Conservation (phyloP, 2,888 invertebrate species). For the Pogonocherus hispidulus region DNA sequence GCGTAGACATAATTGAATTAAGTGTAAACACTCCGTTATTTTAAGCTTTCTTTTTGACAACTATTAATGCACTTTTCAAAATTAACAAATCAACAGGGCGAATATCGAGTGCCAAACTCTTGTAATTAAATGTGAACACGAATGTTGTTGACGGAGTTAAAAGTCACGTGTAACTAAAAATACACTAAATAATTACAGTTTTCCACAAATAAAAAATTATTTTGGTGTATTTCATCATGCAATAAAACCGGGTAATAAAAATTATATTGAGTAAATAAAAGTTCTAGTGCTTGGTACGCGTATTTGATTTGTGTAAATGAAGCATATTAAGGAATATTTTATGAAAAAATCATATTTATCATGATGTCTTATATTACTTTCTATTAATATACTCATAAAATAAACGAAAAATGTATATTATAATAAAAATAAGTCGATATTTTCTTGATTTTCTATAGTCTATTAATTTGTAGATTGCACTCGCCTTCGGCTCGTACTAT, state of each 20-base stretch:
- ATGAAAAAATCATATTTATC: too few species aligned
- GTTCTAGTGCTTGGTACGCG: not conserved
- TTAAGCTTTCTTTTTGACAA: conserved; percentile 11
- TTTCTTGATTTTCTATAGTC: too few species aligned
- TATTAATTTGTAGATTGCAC: too few species aligned
- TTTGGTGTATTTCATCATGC: conserved; percentile 5
- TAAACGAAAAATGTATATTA: too few species aligned
- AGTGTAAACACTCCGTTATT: not conserved
- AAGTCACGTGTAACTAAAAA: conserved; percentile 13
- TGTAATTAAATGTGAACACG: not conserved
- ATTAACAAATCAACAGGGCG: conserved; percentile 11
- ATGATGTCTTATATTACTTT: too few species aligned
- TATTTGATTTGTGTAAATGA: not conserved
- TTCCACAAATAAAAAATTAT: conserved; percentile 1
- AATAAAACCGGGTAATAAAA: not conserved
- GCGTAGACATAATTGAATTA: not conserved
- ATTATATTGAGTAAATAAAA: not conserved
- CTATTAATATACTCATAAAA: too few species aligned
- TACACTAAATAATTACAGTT: conserved; percentile 5
- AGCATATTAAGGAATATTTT: too few species aligned
- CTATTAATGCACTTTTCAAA: conserved; percentile 13
- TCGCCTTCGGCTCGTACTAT: too few species aligned
- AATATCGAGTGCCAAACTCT: conserved; percentile 19
- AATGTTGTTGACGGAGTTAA: conserved; percentile 16
- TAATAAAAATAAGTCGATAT: too few species aligned